Evolutionary conservation across 23 tunicate genomes (phyloP), one percentile per base, ranked within the genome.

Genomic region (Halocynthia roretzi): DNA sequence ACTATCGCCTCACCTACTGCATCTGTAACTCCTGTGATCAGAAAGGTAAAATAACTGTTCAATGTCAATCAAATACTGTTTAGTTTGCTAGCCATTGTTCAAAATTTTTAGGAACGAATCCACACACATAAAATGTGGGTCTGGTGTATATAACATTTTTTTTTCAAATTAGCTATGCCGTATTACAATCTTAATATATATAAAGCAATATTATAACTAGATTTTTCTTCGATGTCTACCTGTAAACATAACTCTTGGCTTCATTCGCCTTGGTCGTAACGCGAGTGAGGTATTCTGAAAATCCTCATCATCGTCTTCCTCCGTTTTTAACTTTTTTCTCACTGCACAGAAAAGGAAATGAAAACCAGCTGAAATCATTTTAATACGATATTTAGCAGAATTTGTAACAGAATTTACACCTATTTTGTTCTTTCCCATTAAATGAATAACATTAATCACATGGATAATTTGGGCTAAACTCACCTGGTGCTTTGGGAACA

Each of bases 201-300:
- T 14, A n/a, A 58, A 15, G 15, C n/a, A 58, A 58, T 14, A 58
- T 58, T 4, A 58, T 14, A 58, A 58, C 63, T n/a, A 58, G 15
- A 58, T 58, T 58, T 58, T 58, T 58, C 2, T 14, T n/a, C 63
- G 70, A 5, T 8, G 50, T 84, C 50, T 51, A 89, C 96, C 96
- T 52, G 96, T 89, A 62, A 89, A 89, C 88, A 89, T 84, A 6
- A 89, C 82, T 70, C 80, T 89, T 15, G 96, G 96, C 58, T 89
- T 89, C 31, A 50, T 12, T 71, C 55, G 80, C 18, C 85, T 61
- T 8, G 86, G 86, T 76, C 93, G 77, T 7, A 87, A 69, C 8
- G 83, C 51, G 11, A 76, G 56, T 56, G 80, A 8, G 0, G 62
- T 67, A 6, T 54, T 31, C 21, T 74, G 78, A 54, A 64, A 54